Base-by-base conservation (phyloP, 2,113 vertebrate species). In the Neofelis nebulosa region DNA sequence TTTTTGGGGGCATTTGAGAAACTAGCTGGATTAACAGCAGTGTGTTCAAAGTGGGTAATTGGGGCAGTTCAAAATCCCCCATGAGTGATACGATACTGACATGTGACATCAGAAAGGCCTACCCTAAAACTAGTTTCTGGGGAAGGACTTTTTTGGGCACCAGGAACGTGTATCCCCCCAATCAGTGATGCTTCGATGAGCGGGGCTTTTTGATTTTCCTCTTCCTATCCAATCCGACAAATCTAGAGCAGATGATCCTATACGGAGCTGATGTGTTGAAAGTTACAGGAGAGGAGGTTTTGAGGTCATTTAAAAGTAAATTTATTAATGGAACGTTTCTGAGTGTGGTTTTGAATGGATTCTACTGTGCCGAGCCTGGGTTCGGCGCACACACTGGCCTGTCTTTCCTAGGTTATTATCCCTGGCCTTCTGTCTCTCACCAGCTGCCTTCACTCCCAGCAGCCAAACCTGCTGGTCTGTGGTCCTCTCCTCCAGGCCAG, bases 61-160 rank as follows among this genome's bases (percentile, higher is more conserved):
- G 0, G 4, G n/a, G 12, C 71, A 36, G 57, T 48, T 80, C 45
- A 33, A 1, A 36, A 5, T 3, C 12, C 1, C 3, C 0, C 57
- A 4, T 14, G 63, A 69, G 29, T 36, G 25, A 57, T 36, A 21
- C n/a, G 25, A 48, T 41, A 21, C 41, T n/a, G 29, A 7, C 8
- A 13, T 16, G 5, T 41, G 19, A 1, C 4, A n/a, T 80, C 50
- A 61, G 45, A 66, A 89, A n/a, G 50, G 23, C 27, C 29, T 57
- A 19, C 2, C 69, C 41, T 19, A 33, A 86, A 82, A 18, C 15
- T 21, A 27, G 16, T 81, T 48, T 29, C 38, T n/a, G 12, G n/a
- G 31, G 33, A 29, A 81, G 68, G 41, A n/a, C 27, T 63, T 82
- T 45, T 83, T 7, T 29, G 36, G 87, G 38, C 12, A 9, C 2